Conservation (phyloP, 2,888 invertebrate genomes). For the Halocaridina rubra region DNA sequence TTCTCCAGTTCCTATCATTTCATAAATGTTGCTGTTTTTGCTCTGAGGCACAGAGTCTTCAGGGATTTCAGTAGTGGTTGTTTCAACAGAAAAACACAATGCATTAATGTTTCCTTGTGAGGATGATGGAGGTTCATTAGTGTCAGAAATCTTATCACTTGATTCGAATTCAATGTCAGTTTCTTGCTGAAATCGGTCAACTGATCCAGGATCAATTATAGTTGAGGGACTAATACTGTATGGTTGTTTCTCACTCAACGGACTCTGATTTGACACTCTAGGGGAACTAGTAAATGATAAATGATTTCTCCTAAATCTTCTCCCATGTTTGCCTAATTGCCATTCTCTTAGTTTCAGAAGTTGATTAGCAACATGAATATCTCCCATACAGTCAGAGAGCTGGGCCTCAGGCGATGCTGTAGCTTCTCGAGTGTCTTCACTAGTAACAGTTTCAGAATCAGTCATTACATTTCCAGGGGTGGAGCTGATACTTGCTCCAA, state of each 20-base stretch:
- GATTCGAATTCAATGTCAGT: neutral
- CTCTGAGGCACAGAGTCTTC: too few species aligned
- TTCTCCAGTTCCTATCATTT: too few species aligned
- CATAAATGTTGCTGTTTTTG: too few species aligned
- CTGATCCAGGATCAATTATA: neutral
- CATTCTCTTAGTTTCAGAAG: conserved; percentile 42
- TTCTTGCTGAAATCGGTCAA: neutral
- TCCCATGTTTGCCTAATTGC: conserved; percentile 37
- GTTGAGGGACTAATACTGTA: neutral
- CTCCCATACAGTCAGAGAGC: conserved; percentile 24
- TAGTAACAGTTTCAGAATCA: conserved; percentile 21
- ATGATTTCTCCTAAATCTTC: conserved; percentile 14
- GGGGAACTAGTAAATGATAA: conserved; percentile 31
- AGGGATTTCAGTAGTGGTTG: too few species aligned
- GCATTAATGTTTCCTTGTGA: too few species aligned
- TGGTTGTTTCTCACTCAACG: neutral
- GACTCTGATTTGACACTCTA: conserved; percentile 10
- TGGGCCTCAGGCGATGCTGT: conserved; percentile 4
- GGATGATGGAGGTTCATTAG: neutral
- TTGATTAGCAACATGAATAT: conserved; percentile 30
- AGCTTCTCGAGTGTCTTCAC: neutral
- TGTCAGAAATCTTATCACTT: neutral
- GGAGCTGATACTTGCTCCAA: neutral
- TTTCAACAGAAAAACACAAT: too few species aligned
- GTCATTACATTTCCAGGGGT: neutral